phyloP scores from a whole-genome alignment of 2,888 invertebrate species.

The Xylota segnis region DNA sequence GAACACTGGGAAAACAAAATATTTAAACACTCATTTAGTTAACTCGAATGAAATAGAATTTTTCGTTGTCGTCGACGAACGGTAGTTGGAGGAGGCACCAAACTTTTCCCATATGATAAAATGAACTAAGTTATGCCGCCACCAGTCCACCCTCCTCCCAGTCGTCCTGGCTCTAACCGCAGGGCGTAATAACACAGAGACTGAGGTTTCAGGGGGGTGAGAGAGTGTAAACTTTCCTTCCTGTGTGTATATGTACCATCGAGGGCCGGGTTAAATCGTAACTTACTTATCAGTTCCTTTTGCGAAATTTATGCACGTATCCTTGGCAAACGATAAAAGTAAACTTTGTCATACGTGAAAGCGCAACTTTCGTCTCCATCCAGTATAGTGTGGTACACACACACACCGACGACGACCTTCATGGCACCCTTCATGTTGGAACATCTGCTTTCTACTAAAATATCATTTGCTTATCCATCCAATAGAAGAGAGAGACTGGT shows the following conservation, averaged over 20 bases:
- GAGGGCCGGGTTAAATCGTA: constrained; percentile 69
- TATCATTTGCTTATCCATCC: constrained; percentile 76
- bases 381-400: too few species aligned
- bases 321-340: constrained; percentile 76
- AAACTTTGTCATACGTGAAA: constrained; percentile 77
- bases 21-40: constrained; percentile 77
- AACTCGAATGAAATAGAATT: constrained; percentile 76
- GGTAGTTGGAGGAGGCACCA: constrained; percentile 53
- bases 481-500: constrained; percentile 50
- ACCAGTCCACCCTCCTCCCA: neutral
- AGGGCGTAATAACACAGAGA: constrained; percentile 55
- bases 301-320: constrained; percentile 77
- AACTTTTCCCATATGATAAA: constrained; percentile 76
- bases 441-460: constrained; percentile 71
- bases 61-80: constrained; percentile 39
- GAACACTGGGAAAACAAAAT: constrained; percentile 71
- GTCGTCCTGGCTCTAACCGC: constrained; percentile 50
- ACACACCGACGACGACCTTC: constrained; percentile 25
- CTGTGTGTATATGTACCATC: constrained; percentile 28
- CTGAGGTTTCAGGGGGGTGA: constrained; percentile 23
- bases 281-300: constrained; percentile 77
- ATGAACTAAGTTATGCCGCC: constrained; percentile 74
- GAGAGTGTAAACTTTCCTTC: constrained; percentile 62
- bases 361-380: constrained; percentile 67
- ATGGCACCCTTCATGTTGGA: constrained; percentile 29